Conservation (phyloP, 2,888 invertebrate genomes). For the Acrocyrtus sp. region DNA sequence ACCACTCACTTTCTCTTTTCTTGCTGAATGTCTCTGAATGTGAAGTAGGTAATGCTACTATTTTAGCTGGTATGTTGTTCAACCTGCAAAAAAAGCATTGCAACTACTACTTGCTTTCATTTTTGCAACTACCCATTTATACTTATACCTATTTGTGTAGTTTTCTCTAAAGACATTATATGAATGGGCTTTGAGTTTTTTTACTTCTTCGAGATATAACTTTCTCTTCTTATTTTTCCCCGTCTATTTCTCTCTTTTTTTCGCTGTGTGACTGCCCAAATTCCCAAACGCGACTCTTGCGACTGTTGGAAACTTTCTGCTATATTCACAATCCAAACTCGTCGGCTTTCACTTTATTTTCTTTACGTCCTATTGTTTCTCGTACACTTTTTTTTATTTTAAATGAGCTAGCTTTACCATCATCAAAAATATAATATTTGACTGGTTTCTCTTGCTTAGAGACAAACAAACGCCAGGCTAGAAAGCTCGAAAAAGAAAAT, state of each 20-base stretch:
- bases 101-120: too few species aligned
- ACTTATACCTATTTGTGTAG: too few species aligned
- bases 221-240: background rate
- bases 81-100: background rate
- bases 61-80: too few species aligned
- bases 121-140: too few species aligned
- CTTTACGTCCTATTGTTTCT: background rate
- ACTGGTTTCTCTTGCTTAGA: background rate
- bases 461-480: background rate
- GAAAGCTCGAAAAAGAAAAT: background rate
- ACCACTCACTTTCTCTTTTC: conserved; percentile 16
- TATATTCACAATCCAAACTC: background rate
- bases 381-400: background rate
- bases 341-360: background rate
- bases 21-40: too few species aligned
- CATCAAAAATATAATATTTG: conserved; percentile 2
- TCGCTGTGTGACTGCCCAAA: conserved; percentile 25
- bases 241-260: background rate
- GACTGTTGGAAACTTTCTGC: background rate
- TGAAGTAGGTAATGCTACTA: too few species aligned
- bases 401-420: background rate
- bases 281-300: conserved; percentile 20
- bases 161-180: background rate
- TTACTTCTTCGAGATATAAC: background rate
- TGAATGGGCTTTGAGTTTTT: background rate